Evolutionary conservation across 2,888 invertebrate genomes (phyloP), one percentile per base, ranked within the genome.

Genomic region (Lottia gigantea): DNA sequence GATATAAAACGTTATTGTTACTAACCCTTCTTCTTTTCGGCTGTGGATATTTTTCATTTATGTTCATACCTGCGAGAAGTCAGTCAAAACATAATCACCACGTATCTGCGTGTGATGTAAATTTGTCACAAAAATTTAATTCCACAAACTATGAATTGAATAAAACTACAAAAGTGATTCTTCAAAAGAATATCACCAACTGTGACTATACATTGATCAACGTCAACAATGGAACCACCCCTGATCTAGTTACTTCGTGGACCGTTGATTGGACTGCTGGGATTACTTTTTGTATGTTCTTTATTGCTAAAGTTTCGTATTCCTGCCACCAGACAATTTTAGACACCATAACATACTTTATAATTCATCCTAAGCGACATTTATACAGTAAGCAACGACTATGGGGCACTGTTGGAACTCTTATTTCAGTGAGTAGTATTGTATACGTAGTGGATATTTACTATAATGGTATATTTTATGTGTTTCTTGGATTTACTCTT

Each of bases 401-500:
- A 25, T 77, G 72, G 70, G 77, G 77, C 0, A 74, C 77, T 0
- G 2, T 75, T 12, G 77, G 75, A 11, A 74, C 72, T 0, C 73
- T 68, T 0, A 16, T 68, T 7, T 67, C 66, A 16, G 71, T 71
- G 11, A 2, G 73, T 12, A 14, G 71, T 12, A 55, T 70, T 23
- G 73, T 69, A 4, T 8, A 63, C 8, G 15, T 69, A 19, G 71
- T 66, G 14, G 74, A 76, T 23, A 74, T 49, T 66, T 70, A 2
- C 26, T 74, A 23, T 61, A 76, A 55, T 55, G 55, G 55, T 23
- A 23, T 55, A 15, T 82, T 82, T 68, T 72, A 78, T 49, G 47
- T 74, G 0, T 80, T 75, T 67, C 67, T 94, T 84, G 91, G 92
- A 65, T 89, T 95, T 62, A 90, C 94, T 75, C 88, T 92, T 19